Conservation (phyloP, 2,888 invertebrate genomes). For the Abrostola tripartita region DNA sequence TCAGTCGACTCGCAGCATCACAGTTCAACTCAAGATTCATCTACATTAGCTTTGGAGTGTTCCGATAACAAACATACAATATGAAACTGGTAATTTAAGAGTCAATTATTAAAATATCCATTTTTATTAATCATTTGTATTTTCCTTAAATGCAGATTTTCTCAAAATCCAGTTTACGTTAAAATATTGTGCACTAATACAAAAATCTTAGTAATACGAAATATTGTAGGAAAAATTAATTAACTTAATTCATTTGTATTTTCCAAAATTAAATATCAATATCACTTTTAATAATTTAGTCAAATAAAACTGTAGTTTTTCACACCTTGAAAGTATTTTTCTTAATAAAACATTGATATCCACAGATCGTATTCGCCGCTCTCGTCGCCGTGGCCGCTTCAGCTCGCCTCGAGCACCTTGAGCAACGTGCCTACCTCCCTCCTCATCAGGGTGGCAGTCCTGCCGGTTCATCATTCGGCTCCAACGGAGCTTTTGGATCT, state of each 20-base stretch:
- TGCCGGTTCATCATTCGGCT: constrained; percentile 23
- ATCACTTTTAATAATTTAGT: not conserved
- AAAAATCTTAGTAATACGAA: not conserved
- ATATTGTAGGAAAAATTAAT: not conserved
- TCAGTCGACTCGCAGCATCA: constrained; percentile 67
- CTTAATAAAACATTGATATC: constrained; percentile 12
- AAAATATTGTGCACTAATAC: too few species aligned
- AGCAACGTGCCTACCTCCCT: constrained; percentile 80
- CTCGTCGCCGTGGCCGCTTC: constrained; percentile 76
- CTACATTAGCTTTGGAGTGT: constrained; percentile 46
- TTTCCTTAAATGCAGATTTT: too few species aligned
- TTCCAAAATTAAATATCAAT: too few species aligned
- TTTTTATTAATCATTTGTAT: too few species aligned
- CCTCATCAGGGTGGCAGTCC: constrained; percentile 62
- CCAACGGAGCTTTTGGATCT: constrained; percentile 36
- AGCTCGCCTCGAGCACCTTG: constrained; percentile 79
- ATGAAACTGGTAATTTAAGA: constrained; percentile 83
- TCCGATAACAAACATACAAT: constrained; percentile 57
- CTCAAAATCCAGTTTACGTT: too few species aligned
- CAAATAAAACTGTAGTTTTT: too few species aligned
- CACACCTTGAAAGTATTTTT: not conserved
- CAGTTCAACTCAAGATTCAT: constrained; percentile 67
- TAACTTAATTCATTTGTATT: not conserved
- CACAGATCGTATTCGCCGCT: constrained; percentile 78
- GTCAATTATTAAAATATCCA: constrained; percentile 8